These are phyloP conservation scores for Trichopoda pennipes DNA, from an alignment of 2,888 invertebrate genomes.

Conservation along the genomic window DNA sequence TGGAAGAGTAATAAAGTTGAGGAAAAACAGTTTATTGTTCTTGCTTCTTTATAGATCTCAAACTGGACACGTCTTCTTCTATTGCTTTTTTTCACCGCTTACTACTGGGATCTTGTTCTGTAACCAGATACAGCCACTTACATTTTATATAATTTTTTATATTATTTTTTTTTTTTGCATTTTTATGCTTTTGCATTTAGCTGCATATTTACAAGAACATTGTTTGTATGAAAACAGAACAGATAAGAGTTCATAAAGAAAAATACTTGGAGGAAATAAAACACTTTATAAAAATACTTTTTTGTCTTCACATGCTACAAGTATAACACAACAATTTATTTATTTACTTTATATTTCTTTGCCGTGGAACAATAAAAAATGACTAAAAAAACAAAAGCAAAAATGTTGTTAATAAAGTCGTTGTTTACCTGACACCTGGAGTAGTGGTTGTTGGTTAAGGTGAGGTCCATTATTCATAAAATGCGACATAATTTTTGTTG, in stretches of 20 bases:
- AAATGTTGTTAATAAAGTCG: slow-evolving; percentile 65
- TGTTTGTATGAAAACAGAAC: slow-evolving; percentile 23
- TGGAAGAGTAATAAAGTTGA: slow-evolving; percentile 26
- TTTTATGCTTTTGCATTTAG: slow-evolving; percentile 35
- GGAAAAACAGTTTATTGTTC: slow-evolving; percentile 13
- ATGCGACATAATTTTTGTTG: background rate
- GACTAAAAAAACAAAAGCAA: slow-evolving; percentile 46
- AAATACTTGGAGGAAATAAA: slow-evolving; percentile 42
- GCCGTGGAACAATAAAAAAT: slow-evolving; percentile 20
- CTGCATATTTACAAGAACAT: slow-evolving; percentile 30
- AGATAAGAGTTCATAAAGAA: background rate
- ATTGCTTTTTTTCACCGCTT: slow-evolving; percentile 53
- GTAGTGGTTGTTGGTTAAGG: slow-evolving; percentile 55
- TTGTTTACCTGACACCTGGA: slow-evolving; percentile 66
- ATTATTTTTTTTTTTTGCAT: background rate
- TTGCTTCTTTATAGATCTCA: slow-evolving; percentile 3
- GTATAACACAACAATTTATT: slow-evolving; percentile 20
- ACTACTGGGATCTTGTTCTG: slow-evolving; percentile 47
- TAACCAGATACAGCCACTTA: slow-evolving; percentile 49
- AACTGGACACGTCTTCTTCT: slow-evolving; percentile 72
- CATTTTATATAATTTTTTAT: slow-evolving; percentile 52
- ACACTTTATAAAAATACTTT: slow-evolving; percentile 11
- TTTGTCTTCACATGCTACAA: background rate
- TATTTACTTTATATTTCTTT: slow-evolving; percentile 30
- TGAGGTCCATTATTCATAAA: slow-evolving; percentile 64